These are phyloP conservation scores for Aldabrachelys gigantea DNA, from an alignment of 2,113 vertebrate genomes.

Conservation along the genomic window DNA sequence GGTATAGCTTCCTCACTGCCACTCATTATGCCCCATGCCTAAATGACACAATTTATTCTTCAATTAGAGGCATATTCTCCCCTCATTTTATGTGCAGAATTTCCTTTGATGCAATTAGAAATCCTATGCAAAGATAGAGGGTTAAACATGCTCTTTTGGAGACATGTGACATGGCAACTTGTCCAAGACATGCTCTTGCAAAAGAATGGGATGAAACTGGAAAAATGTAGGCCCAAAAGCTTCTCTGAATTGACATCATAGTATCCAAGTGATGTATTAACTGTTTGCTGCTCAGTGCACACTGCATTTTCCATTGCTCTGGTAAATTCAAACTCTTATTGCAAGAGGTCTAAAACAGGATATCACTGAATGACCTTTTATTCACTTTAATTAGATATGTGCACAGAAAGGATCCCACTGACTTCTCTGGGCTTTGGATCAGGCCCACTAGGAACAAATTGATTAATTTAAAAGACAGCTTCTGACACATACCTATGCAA, in stretches of 20 bases:
- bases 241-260: slow-evolving; percentile 56
- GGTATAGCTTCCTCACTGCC: slow-evolving; percentile 41
- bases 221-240: slow-evolving; percentile 56
- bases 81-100: slow-evolving; percentile 62
- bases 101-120: slow-evolving; percentile 66
- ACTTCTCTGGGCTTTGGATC: background rate
- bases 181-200: slow-evolving; percentile 70
- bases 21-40: slow-evolving; percentile 44
- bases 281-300: background rate
- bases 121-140: slow-evolving; percentile 18
- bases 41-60: slow-evolving; percentile 61
- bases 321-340: slow-evolving; percentile 8
- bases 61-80: slow-evolving; percentile 66
- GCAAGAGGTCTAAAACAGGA: slow-evolving; percentile 17
- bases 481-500: background rate
- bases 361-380: background rate
- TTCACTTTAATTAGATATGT: slow-evolving; percentile 4
- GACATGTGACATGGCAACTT: slow-evolving; percentile 69
- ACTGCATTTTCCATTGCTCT: background rate
- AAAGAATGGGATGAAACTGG: slow-evolving; percentile 65
- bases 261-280: slow-evolving; percentile 1
- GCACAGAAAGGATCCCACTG: background rate
- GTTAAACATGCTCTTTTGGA: slow-evolving; percentile 63
- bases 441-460: background rate
- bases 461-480: background rate